Base-by-base conservation (phyloP, 2,113 vertebrate genomes). In the Panthera leo region DNA sequence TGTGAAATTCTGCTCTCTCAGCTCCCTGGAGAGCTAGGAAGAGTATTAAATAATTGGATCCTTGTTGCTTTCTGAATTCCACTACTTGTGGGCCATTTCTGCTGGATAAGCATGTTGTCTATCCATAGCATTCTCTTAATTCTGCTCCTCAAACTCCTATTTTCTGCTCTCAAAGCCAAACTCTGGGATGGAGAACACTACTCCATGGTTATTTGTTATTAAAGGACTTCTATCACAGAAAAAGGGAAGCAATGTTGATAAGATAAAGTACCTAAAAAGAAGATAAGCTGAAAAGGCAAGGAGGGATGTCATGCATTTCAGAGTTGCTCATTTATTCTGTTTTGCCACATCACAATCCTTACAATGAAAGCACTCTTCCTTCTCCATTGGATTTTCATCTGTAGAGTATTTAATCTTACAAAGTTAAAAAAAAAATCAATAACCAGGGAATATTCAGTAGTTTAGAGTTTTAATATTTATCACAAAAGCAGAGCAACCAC, bases 211-310 rank as follows among this genome's bases (percentile, higher is more conserved):
- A n/a, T 34, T 95, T 23, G 13, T 82, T 73, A 90, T 88, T 88
- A 95, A 83, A 89, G 63, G 23, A 91, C 42, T 95, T 97, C 29
- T 89, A 45, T 68, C 14, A 79, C 27, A 91, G 71, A 91, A 89
- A 94, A 91, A 51, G 68, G 18, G 61, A 88, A 90, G 82, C n/a
- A 71, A 13, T 48, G 12, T 14, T 61, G 82, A 93, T 16, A 25
- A 91, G 67, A 85, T 71, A 93, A 97, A 96, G 89, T 79, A 91
- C 27, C 55, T 87, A 51, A 89, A 79, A 85, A 75, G 65, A 86
- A 94, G 87, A 88, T 76, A 96, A 93, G 16, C n/a, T 89, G 68
- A 86, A 85, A 83, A 82, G 55, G 80, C 65, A 75, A 75, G 10
- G n/a, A 25, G 58, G 48, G 63, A 67, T 58, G 79, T n/a, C 21